Base-by-base conservation (phyloP, 2,888 invertebrate genomes). In the Cantharis rustica region DNA sequence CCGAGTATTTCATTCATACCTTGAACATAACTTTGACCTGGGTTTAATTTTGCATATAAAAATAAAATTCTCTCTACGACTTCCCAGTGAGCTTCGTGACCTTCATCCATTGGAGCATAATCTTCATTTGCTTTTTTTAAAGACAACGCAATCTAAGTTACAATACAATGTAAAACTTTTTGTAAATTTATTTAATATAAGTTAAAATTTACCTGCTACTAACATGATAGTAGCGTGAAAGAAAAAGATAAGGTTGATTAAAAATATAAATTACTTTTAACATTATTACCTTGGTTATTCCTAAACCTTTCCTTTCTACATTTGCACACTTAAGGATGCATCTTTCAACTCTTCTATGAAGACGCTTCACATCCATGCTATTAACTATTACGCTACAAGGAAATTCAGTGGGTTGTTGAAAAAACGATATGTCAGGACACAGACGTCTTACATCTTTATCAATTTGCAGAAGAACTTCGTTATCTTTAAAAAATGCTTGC, bases 1-100 rank as follows among this genome's bases (percentile, higher is more conserved):
- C 98, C 99, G 66, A 99, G 94, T 83, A 99, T 98, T 89, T 99
- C 99, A 89, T 99, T 99, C 99, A 99, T 99, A 72, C 99, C 99
- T 89, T 99, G 96, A 0, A 97, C 96, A 86, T 96, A 96, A 11
- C 98, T 95, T 86, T 98, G 98, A 0, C 99, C 99, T 0, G 98
- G 98, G 90, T 99, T 99, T 13, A 99, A 91, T 89, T 99, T 99
- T 0, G 98, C 98, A 87, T 99, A 99, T 0, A 99, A 91, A 89
- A 99, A 99, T 75, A 99, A 90, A 87, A 99, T 97, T 78, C 99
- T 91, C 87, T 99, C 98, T 0, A 98, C 96, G 3, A 99, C 98
- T 89, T 99, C 98, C 99, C 99, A 99, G 86, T 99, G 98, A 0
- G 98, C 98, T 88, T 99, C 98, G 83, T 95, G 93, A 0, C 98